Evolutionary conservation across 2,797 vertebrate genomes (phyloP), one percentile per base, ranked within the genome.

Genomic region (Gallinago solitaria): DNA sequence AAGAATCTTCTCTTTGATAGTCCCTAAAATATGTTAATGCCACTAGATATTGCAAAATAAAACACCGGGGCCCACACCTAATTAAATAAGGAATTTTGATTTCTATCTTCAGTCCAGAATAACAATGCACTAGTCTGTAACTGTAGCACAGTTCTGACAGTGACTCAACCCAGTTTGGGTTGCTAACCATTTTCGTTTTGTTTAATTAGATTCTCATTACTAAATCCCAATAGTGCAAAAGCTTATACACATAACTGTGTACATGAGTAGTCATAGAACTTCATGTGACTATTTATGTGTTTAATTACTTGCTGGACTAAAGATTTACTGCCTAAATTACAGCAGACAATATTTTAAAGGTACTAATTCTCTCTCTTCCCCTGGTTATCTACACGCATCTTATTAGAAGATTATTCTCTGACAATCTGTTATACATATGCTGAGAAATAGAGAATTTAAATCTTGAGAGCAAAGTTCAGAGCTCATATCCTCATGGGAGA

Each of bases 21-120:
- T 93, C 92, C 96, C 91, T 97, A 96, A 96, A 97, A 96, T 96
- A 97, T 96, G 92, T 96, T 97, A 97, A 96, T 96, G 84, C 80
- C 71, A 87, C 59, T 82, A 94, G 91, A 95, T 89, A 94, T 69
- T 89, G 41, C 77, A 96, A 92, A 96, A 89, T 83, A 93, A 92
- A 96, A 91, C 74, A 90, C 39, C 61, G 57, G 79, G 64, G 70
- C 77, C 37, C 77, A 90, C 69, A 77, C 19, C 43, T 91, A 95
- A 91, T 77, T 73, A 90, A 92, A 95, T 39, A 57, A 89, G 16
- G 39, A 84, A 77, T 93, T 95, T 60, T 89, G 61, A 90, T 89
- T 77, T 91, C 27, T 74, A 69, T 85, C 56, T 84, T 84, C 48
- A 54, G 50, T 67, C 30, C 30, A 71, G 56, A 95, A 83, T 39